Evolutionary conservation across 2,888 invertebrate species (phyloP).

Genomic region (Eudasyphora cyanicolor): DNA sequence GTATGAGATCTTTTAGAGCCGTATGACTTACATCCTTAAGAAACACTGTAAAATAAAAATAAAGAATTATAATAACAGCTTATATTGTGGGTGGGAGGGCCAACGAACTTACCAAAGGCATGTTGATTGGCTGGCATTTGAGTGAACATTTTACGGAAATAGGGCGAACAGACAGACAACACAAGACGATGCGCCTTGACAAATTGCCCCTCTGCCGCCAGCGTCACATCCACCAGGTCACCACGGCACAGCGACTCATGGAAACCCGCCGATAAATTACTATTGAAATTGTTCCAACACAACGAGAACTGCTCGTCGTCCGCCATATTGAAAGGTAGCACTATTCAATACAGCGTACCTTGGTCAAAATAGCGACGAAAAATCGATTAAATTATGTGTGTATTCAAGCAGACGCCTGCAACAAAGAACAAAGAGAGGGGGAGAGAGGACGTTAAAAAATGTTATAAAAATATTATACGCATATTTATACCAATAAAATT

Average conservation of each 20-base stretch:
- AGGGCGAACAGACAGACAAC: constrained; percentile 87
- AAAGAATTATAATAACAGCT: too few relatives aligned
- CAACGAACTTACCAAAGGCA: constrained; percentile 83
- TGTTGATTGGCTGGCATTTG: constrained; percentile 85
- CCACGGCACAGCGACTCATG: constrained; percentile 86
- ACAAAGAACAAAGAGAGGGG: background rate
- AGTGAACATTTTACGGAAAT: constrained; percentile 87
- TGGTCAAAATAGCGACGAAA: constrained; percentile 9
- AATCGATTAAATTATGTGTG: constrained; percentile 55
- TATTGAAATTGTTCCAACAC: constrained; percentile 89
- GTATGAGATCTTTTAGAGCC: constrained; percentile 85
- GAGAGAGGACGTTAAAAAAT: background rate
- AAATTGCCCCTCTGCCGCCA: constrained; percentile 86
- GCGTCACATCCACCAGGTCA: constrained; percentile 86
- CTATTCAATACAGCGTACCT: constrained; percentile 51
- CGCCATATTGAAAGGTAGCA: constrained; percentile 82
- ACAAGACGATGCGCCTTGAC: constrained; percentile 87
- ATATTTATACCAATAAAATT: too few relatives aligned
- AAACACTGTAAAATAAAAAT: constrained; percentile 82
- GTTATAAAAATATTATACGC: too few relatives aligned
- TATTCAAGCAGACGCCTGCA: constrained; percentile 37
- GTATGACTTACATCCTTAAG: constrained; percentile 87
- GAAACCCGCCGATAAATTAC: constrained; percentile 86
- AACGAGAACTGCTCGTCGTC: constrained; percentile 87
- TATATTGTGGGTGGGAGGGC: background rate